These are phyloP conservation scores for Sebastolobus alascanus DNA, from an alignment of 2,797 vertebrate genomes.

Conservation along the genomic window DNA sequence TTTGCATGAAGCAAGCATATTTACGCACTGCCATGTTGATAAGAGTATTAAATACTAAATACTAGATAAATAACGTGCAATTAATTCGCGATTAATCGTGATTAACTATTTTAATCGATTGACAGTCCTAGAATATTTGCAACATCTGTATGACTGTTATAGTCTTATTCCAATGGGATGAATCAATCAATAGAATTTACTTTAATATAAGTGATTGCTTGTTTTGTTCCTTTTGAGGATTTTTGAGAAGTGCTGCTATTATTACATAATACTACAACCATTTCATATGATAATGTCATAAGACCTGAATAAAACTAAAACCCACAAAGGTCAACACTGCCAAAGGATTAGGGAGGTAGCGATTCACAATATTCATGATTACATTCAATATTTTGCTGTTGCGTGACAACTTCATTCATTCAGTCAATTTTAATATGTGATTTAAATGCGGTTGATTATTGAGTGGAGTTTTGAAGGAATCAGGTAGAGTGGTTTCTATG, in stretches of 20 bases:
- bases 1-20: too few relatives aligned
- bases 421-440: not conserved
- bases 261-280: slow-evolving; percentile 29
- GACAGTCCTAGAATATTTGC: too few relatives aligned
- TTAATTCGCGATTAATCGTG: too few relatives aligned
- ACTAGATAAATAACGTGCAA: too few relatives aligned
- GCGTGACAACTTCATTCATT: slow-evolving; percentile 4
- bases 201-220: slow-evolving; percentile 8
- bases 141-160: not conserved
- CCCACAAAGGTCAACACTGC: slow-evolving; percentile 16
- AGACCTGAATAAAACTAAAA: slow-evolving; percentile 34
- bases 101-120: too few relatives aligned
- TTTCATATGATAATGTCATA: slow-evolving; percentile 32
- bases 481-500: not conserved
- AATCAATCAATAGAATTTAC: slow-evolving; percentile 3
- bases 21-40: too few relatives aligned
- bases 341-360: slow-evolving; percentile 19
- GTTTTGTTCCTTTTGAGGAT: not conserved
- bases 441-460: not conserved
- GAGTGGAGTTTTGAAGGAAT: not conserved
- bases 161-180: not conserved
- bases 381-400: not conserved
- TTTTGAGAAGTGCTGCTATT: not conserved
- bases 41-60: too few relatives aligned
- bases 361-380: slow-evolving; percentile 26